Evolutionary conservation across 2,888 invertebrate genomes (phyloP), one percentile per base, ranked within the genome.

Genomic region (Chelonus formosanus): DNA sequence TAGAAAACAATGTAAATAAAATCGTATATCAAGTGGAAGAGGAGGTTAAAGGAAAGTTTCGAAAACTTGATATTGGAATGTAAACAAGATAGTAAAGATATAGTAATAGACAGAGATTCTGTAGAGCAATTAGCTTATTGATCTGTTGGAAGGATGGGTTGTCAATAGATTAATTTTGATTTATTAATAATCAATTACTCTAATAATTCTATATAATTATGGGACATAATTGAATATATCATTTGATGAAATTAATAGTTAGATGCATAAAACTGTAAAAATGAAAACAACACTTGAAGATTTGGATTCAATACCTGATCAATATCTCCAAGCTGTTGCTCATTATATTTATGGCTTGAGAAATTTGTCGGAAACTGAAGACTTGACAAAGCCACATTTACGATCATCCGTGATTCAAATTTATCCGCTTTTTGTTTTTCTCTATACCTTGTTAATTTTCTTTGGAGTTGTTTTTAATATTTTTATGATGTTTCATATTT

Each of bases 401-500:
- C 86, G 89, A 63, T 84, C 86, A 2, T 88, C 89, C 68, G 85
- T 90, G 55, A 82, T 81, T 50, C 84, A 84, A 48, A 86, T 88
- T 60, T 91, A 89, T 78, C 88, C 88, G 64, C 83, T 90, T 5
- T 89, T 91, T 72, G 84, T 91, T 58, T 85, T 89, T 71, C 86
- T 90, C 64, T 91, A 91, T 78, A 86, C 87, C 0, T 68, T 88
- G 0, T 82, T 92, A 48, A 86, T 89, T 0, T 71, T 87, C 67
- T 74, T 86, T 20, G 91, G 91, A 5, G 84, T 88, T 0, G 70
- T 87, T 3, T 84, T 88, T 63, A 92, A 92, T 80, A 75, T 88
- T 0, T 86, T 86, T 44, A 88, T 91, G 76, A 82, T 90, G 45
- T 85, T 86, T 61, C 87, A 89, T 74, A 85, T 88, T 5, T 75